Evolutionary conservation across 2,888 invertebrate genomes (phyloP).

Genomic region (Quadriops clusia): DNA sequence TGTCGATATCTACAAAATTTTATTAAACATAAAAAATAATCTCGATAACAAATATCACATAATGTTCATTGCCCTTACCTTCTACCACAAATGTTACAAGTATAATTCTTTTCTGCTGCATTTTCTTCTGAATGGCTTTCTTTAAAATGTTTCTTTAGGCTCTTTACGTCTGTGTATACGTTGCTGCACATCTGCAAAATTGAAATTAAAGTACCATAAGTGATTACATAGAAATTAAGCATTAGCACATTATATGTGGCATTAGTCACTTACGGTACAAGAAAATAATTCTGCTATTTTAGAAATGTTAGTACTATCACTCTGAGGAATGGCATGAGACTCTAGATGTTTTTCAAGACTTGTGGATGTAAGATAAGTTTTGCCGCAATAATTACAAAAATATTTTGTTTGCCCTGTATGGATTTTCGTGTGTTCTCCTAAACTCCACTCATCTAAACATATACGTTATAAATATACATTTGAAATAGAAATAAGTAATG

Average conservation of each 20-base stretch:
- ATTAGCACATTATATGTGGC: no score
- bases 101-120: conserved; percentile 25
- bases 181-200: conserved; percentile 29
- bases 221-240: no score
- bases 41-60: conserved; percentile 5
- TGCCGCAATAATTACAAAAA: conserved; percentile 30
- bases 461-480: not conserved
- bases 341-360: conserved; percentile 26
- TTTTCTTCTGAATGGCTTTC: conserved; percentile 15
- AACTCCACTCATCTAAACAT: conserved; percentile 31
- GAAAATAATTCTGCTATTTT: no score
- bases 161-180: conserved; percentile 26
- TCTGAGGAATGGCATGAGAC: conserved; percentile 14
- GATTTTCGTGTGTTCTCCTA: conserved; percentile 31
- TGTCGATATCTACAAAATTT: conserved; percentile 27
- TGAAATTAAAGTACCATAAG: conserved; percentile 4
- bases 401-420: conserved; percentile 31
- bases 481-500: conserved; percentile 1
- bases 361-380: conserved; percentile 24
- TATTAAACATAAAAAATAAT: conserved; percentile 3
- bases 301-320: conserved; percentile 1
- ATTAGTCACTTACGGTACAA: conserved; percentile 11
- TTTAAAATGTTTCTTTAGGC: conserved; percentile 21
- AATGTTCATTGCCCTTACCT: conserved; percentile 19
- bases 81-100: conserved; percentile 33